A percentile compares a stretch with the other conserved stretches of the same genome.
Conservation (phyloP, 2,113 vertebrate species). For the Otis tarda region DNA sequence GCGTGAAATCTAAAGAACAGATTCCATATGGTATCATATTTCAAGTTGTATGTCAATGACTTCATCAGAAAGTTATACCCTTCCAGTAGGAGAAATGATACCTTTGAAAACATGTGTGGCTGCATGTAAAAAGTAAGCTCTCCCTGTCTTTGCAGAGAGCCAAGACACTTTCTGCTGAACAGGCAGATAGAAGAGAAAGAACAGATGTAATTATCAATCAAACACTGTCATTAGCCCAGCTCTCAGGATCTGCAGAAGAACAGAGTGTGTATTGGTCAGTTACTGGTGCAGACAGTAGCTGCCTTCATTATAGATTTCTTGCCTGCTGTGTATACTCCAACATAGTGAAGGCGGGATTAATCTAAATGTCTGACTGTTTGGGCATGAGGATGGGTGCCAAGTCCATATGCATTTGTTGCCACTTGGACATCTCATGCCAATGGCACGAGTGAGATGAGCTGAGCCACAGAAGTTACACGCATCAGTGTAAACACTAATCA, state of each 20-base stretch:
- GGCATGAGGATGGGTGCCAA: background rate
- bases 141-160: conserved; percentile 51
- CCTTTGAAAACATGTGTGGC: conserved; percentile 60
- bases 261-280: conserved; percentile 2
- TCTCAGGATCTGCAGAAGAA: conserved; percentile 11
- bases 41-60: conserved; percentile 69
- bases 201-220: conserved; percentile 73
- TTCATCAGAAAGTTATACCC: conserved; percentile 71
- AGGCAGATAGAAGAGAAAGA: conserved; percentile 64
- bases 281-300: background rate
- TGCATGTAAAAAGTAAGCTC: conserved; percentile 70
- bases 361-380: background rate
- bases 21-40: conserved; percentile 65
- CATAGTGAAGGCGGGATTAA: background rate
- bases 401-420: background rate
- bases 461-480: background rate
- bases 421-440: background rate
- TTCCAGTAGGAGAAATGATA: conserved; percentile 37
- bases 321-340: background rate
- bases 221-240: conserved; percentile 27
- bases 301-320: background rate
- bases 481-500: background rate
- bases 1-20: conserved; percentile 67
- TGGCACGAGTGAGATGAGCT: background rate
- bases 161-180: conserved; percentile 66